phyloP scores from a whole-genome alignment of 2,113 vertebrate species.

The Festucalex cinctus region DNA sequence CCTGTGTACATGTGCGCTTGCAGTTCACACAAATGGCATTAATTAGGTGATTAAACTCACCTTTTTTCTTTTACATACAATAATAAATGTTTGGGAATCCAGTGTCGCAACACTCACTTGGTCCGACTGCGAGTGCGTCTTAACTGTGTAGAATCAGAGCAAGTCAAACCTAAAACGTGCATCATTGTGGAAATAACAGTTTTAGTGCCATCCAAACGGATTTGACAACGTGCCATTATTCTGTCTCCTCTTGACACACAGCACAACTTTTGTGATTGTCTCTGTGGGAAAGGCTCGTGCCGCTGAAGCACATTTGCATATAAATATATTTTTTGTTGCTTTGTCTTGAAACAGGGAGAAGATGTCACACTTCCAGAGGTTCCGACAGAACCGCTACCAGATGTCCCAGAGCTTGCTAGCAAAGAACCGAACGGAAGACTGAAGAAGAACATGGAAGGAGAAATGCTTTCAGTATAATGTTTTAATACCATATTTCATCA shows the following conservation, averaged over 20 bases:
- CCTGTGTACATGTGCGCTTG: too few relatives aligned
- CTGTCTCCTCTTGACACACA: not conserved
- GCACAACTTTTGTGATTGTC: not conserved
- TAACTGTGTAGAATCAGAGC: not conserved
- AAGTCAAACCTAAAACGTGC: not conserved
- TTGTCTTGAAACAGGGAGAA: constrained; percentile 64
- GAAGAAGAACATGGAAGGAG: constrained; percentile 54
- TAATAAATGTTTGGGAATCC: too few relatives aligned
- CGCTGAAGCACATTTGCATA: not conserved
- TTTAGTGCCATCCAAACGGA: not conserved
- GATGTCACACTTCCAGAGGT: constrained; percentile 84
- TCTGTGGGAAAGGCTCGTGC: not conserved
- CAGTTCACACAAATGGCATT: too few relatives aligned
- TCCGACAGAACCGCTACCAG: constrained; percentile 75
- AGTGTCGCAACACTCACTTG: too few relatives aligned
- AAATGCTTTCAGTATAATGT: constrained; percentile 68
- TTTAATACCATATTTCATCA: constrained; percentile 8
- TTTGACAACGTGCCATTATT: not conserved
- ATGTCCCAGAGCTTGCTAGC: constrained; percentile 54
- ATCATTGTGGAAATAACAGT: not conserved
- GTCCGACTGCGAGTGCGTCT: too few relatives aligned
- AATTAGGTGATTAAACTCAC: too few relatives aligned
- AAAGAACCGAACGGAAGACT: constrained; percentile 65
- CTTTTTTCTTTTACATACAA: too few relatives aligned
- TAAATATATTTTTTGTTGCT: not conserved